Evolutionary conservation across 2,113 vertebrate species (phyloP).

Genomic region (Excalfactoria chinensis): DNA sequence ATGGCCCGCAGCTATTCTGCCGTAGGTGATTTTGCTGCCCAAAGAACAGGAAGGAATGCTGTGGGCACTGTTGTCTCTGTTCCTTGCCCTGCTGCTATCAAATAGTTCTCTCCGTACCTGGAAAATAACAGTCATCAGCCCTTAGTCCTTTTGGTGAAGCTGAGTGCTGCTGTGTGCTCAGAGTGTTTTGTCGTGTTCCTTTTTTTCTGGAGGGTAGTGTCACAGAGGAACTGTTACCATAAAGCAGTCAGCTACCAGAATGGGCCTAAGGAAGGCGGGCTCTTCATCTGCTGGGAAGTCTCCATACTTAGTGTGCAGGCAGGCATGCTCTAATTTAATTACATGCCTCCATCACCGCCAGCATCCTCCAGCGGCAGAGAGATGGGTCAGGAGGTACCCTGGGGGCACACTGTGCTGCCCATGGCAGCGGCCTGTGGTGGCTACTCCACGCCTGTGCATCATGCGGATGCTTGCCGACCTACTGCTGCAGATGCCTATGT

Average conservation of each 20-base stretch:
- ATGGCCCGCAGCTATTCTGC: not conserved
- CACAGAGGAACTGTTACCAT: not conserved
- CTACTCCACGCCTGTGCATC: not conserved
- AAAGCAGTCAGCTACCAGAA: too few relatives aligned
- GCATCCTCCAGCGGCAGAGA: not conserved
- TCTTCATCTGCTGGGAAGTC: not conserved
- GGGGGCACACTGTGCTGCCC: not conserved
- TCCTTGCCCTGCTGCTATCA: not conserved
- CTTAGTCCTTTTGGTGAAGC: not conserved
- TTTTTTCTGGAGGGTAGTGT: not conserved
- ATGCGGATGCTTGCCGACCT: constrained; percentile 23
- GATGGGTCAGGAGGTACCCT: fast-evolving
- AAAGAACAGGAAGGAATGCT: not conserved
- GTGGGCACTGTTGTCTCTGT: not conserved
- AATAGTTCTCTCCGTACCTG: fast-evolving
- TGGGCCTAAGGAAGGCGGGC: not conserved
- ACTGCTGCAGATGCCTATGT: constrained; percentile 6
- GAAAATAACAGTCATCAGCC: not conserved
- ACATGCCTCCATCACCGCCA: fast-evolving
- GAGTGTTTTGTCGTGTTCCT: not conserved
- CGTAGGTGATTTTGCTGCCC: not conserved
- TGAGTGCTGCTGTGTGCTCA: not conserved
- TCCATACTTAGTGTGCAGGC: not conserved
- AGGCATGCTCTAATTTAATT: not conserved
- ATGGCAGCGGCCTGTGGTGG: not conserved